Evolutionary conservation across 2,888 invertebrate species (phyloP).

Genomic region (Melinaea marsaeus): DNA sequence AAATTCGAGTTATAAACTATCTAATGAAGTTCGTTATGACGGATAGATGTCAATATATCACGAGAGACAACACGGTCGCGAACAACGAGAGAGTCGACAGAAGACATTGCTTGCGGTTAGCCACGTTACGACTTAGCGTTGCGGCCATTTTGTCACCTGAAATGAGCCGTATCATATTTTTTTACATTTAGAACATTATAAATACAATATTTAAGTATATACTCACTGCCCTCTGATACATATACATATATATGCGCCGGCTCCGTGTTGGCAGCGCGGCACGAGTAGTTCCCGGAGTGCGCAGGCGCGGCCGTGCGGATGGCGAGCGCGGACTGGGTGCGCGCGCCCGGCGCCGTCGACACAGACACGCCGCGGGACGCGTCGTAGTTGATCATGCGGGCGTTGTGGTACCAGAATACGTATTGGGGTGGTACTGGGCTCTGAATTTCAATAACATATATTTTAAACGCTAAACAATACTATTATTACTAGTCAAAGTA

Average conservation of each 20-base stretch:
- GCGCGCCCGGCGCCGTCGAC: conserved; percentile 88
- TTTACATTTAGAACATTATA: too few species aligned
- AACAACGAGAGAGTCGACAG: conserved; percentile 12
- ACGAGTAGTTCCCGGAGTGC: conserved; percentile 94
- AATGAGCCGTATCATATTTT: neutral
- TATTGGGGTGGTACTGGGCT: conserved; percentile 95
- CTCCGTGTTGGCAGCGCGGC: conserved; percentile 93
- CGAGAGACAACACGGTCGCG: conserved; percentile 15
- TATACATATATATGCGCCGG: conserved; percentile 93
- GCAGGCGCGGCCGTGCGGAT: conserved; percentile 84
- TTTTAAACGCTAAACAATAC: too few species aligned
- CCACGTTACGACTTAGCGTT: conserved; percentile 86
- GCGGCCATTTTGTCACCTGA: conserved; percentile 95
- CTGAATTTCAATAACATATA: conserved; percentile 59
- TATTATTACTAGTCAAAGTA: too few species aligned
- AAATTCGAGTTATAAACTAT: conserved; percentile 6
- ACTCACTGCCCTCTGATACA: conserved; percentile 89
- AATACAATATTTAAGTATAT: conserved; percentile 5
- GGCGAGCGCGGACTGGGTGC: conserved; percentile 90
- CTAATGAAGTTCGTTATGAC: neutral
- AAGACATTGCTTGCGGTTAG: conserved; percentile 26
- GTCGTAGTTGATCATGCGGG: conserved; percentile 96
- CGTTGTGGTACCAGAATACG: conserved; percentile 97
- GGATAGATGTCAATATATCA: conserved; percentile 4
- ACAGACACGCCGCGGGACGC: conserved; percentile 89